Evolutionary conservation across 2,797 vertebrate genomes (phyloP).

Genomic region (Premnoplex brunnescens): DNA sequence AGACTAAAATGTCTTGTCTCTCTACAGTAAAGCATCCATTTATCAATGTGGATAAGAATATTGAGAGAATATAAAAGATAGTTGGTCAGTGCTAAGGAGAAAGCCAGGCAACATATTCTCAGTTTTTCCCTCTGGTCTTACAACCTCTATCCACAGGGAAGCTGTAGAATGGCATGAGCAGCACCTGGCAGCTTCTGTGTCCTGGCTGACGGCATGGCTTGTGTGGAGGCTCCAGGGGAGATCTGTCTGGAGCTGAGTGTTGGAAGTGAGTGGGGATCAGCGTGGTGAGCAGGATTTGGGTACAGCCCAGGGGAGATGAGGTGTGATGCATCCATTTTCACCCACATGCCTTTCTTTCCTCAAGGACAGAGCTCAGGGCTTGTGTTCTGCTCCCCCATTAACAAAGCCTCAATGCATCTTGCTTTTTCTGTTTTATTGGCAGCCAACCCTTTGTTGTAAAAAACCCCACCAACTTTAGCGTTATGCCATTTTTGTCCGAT

Average conservation of each 20-base stretch:
- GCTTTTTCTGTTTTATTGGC: not conserved
- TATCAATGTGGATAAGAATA: not conserved
- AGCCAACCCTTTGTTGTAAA: not conserved
- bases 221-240: not conserved
- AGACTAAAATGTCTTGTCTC: not conserved
- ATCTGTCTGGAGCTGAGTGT: not conserved
- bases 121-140: not conserved
- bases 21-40: not conserved
- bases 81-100: not conserved
- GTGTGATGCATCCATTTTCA: not conserved
- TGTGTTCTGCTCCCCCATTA: not conserved
- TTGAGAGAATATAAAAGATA: not conserved
- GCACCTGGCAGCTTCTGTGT: not conserved
- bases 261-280: not conserved
- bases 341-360: not conserved
- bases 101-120: not conserved
- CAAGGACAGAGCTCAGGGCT: not conserved
- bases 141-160: rapidly evolving
- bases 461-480: not conserved
- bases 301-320: not conserved
- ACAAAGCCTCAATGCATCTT: not conserved
- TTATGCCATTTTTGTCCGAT: not conserved
- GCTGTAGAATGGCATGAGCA: not conserved
- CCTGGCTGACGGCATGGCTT: not conserved
- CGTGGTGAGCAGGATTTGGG: not conserved